A percentile compares a stretch with the other conserved stretches of the same genome.
These are phyloP conservation scores for Xenus cinereus DNA, from an alignment of 2,113 vertebrate genomes.

Conservation along the genomic window DNA sequence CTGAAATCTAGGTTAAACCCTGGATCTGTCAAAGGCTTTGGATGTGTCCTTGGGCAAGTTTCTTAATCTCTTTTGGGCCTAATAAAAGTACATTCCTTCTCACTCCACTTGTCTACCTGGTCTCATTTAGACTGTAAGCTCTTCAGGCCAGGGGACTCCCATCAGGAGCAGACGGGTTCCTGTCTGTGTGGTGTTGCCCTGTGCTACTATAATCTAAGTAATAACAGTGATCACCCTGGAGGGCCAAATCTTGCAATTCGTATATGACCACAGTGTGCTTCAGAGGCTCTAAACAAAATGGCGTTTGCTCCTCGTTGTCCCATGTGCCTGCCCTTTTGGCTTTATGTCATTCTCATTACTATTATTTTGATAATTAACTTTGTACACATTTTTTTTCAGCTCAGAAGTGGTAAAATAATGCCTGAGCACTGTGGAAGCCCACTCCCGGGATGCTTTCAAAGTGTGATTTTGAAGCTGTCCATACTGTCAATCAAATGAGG, in stretches of 20 bases:
- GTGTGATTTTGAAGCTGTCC: not conserved
- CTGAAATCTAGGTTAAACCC: conserved; percentile 20
- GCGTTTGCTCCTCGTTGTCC: not conserved
- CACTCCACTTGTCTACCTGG: conserved; percentile 35
- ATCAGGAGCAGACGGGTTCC: not conserved
- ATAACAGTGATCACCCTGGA: conserved; percentile 9
- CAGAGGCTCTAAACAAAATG: not conserved
- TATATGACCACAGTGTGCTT: not conserved
- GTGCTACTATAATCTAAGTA: conserved; percentile 29
- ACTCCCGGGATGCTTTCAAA: not conserved
- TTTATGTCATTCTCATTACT: not conserved
- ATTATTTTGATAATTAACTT: not conserved
- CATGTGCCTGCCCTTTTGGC: not conserved
- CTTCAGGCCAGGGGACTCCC: not conserved
- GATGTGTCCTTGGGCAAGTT: conserved; percentile 10
- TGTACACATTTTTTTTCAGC: not conserved
- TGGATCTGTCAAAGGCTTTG: not conserved
- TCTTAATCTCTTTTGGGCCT: not conserved
- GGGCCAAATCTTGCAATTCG: not conserved
- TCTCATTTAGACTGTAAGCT: conserved; percentile 9
- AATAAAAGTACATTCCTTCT: conserved; percentile 25
- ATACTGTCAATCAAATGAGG: not conserved
- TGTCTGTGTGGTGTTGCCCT: not conserved
- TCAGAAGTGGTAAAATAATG: not conserved
- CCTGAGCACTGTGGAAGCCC: not conserved